Evolutionary conservation across 2,888 invertebrate species (phyloP), one percentile per base, ranked within the genome.

Genomic region (Danaus chrysippus): DNA sequence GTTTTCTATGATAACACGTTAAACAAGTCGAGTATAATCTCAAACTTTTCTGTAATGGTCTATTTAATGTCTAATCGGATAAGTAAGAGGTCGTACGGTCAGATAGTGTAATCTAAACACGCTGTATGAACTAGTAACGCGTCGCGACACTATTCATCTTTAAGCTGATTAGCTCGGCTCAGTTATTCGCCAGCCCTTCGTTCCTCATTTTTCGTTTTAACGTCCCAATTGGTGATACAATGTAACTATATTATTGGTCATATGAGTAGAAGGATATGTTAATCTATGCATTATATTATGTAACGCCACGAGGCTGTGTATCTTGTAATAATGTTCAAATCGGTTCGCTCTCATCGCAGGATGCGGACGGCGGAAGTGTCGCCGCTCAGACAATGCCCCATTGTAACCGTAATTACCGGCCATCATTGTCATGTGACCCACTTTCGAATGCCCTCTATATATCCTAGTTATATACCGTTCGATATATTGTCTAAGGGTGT

Each of bases 401-500:
- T 89, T 90, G 88, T 88, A 79, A 77, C 71, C 67, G 77, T 80
- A 83, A 84, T 83, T 82, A 82, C 76, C 76, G 70, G 71, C 73
- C 82, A 78, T 73, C 77, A 80, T 78, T 74, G 75, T 72, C 72
- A 71, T 71, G 72, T 76, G 79, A 69, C 74, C 73, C 70, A 74
- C 73, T 72, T 73, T 72, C 68, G 54, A 61, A 61, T 65, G 41
- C 58, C 62, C 62, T 65, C 65, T 65, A 67, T 64, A 70, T 59
- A 64, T 63, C 66, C 70, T 64, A 64, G 62, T 59, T 56, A 59
- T 43, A 58, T 41, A 61, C 59, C 59, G 63, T 56, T 55, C 56
- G 52, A 68, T 58, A 64, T 64, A 59, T 64, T 62, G 54, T 56
- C 42, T 66, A 44, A 68, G 62, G 60, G n/a, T 42, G 56, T 52